Base-by-base conservation (phyloP, 2,113 vertebrate species). In the Deroptyus accipitrinus region DNA sequence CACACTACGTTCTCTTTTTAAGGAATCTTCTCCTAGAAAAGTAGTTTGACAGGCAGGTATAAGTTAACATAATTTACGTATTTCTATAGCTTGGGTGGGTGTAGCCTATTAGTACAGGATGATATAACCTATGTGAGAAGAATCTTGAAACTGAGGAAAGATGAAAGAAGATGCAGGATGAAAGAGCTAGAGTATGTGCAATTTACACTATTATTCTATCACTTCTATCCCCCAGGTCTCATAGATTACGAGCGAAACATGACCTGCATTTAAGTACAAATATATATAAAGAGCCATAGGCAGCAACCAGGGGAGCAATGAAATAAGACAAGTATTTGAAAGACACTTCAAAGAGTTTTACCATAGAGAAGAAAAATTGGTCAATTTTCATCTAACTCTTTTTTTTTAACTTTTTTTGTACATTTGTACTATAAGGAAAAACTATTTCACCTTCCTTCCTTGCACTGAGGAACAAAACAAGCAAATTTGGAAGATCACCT, bases 151-250 rank as follows among this genome's bases (percentile, higher is more conserved):
- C 64, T 81, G 88, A 90, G 44, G 62, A 83, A 90, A 93, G 94
- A 97, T 96, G 90, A 96, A 96, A 94, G 72, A 86, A 83, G 61
- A 57, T 81, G 72, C 1, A 31, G 90, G 68, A 95, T 88, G 85
- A 90, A 96, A 93, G 81, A 87, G 55, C 79, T 86, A 35, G 35
- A 70, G 44, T 54, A 72, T 70, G 46, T 86, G 85, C 75, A 90
- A 92, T 62, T 88, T 87, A 63, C 61, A 75, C 64, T 69, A 31
- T 77, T 80, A 77, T 72, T 83, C 85, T 64, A 48, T 28, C 79
- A 78, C 88, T 62, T 90, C 46, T 83, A 68, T 82, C 33, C 80
- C 39, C 69, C 81, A 82, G 69, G 77, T 88, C 51, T 75, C 61
- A 37, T 9, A 95, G 87, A 88, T 90, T 63, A 94, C 63, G 44